Evolutionary conservation across 2,888 invertebrate genomes (phyloP), one percentile per base, ranked within the genome.

Genomic region (Clistopyga incitator): DNA sequence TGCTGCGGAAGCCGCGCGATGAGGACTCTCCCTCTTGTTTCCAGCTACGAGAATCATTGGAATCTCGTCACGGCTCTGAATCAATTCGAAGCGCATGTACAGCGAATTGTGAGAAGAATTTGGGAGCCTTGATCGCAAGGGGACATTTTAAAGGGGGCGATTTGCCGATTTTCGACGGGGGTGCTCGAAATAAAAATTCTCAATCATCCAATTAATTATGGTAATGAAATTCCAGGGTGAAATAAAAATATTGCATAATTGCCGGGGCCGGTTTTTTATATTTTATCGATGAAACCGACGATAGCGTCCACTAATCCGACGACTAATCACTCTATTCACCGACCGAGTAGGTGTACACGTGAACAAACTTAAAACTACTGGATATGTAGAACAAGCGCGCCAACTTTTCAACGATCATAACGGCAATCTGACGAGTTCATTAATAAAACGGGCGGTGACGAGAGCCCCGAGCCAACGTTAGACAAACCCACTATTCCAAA

Each of bases 361-460:
- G 3, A 56, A 25, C 56, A 56, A 11, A 56, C 56, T 56, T 56
- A 25, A 56, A 56, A 56, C 56, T 25, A 56, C 25, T 25, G 6
- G 25, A 56, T 56, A 56, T 15, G 56, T 56, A 25, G 25, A 56
- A 25, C 23, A 8, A 20, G 45, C 56, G 13, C 20, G 47, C 45
- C 42, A 70, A 77, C 68, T 59, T 77, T 68, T 77, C 42, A 72
- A 61, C 78, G 47, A 84, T 84, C 56, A 78, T 79, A 59, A 64
- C 52, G 77, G 74, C 47, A 67, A 67, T 71, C 59, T 67, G 89
- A 91, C 90, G 89, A 90, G 91, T 90, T 90, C 90, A 90, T 91
- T 91, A 90, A 91, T 91, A 90, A 89, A 86, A 80, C 76, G 85
- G 82, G 86, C 81, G 86, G 81, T 88, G 47, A 56, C 50, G 70